A percentile compares a stretch with the other conserved stretches of the same genome.
phyloP scores from a whole-genome alignment of 2,888 invertebrate species.

The Cephus pulcher region DNA sequence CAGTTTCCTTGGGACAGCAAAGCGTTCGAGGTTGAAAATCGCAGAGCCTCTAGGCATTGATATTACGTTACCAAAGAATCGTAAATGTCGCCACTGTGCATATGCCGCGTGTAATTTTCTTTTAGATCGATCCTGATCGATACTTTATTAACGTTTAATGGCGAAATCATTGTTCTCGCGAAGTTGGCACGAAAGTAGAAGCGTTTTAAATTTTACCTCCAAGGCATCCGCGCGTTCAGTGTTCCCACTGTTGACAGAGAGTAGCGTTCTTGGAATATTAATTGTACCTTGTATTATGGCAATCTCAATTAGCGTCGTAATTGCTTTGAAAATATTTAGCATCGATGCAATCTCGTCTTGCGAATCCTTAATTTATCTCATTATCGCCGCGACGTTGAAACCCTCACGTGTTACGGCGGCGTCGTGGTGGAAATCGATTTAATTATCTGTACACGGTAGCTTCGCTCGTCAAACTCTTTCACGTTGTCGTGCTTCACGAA shows the following conservation, averaged over 20 bases:
- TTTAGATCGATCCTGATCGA: background rate
- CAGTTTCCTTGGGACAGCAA: background rate
- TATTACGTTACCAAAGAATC: background rate
- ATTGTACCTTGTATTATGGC: background rate
- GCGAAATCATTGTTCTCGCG: background rate
- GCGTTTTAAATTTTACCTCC: background rate
- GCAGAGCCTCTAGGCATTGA: background rate
- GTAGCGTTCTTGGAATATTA: background rate
- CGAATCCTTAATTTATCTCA: background rate
- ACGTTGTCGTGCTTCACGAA: background rate
- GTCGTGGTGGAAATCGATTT: background rate
- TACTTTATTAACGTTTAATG: background rate
- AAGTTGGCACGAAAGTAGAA: background rate
- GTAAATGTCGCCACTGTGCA: background rate
- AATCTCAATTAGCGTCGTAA: background rate
- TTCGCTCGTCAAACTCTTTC: background rate
- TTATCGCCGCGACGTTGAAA: background rate
- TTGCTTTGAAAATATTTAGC: background rate
- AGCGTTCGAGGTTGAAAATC: background rate
- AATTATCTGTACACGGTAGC: background rate
- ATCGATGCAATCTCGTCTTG: background rate
- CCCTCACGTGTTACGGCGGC: background rate
- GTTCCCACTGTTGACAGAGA: background rate
- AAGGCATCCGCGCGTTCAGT: background rate
- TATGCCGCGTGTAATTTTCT: background rate